A percentile compares a stretch with the other conserved stretches of the same genome.
These are phyloP conservation scores for Harpalus rufipes DNA, from an alignment of 2,888 invertebrate genomes.

Conservation along the genomic window DNA sequence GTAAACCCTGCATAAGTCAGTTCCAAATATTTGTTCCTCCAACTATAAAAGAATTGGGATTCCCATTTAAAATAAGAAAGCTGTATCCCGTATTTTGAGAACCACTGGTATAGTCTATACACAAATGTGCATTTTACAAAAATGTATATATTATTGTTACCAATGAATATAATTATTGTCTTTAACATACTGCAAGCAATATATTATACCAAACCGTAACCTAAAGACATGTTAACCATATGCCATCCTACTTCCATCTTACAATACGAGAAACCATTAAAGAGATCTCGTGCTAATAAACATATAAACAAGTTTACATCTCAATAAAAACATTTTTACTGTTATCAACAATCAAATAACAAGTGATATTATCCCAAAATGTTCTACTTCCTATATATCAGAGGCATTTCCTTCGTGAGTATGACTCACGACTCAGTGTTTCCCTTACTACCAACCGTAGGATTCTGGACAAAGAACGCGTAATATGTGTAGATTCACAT, in stretches of 20 bases:
- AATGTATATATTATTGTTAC: too few relatives aligned
- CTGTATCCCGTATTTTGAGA: too few relatives aligned
- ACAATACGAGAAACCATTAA: too few relatives aligned
- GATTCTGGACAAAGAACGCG: slow-evolving; percentile 48
- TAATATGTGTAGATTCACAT: slow-evolving; percentile 40
- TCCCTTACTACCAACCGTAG: slow-evolving; percentile 13
- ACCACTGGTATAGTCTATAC: too few relatives aligned
- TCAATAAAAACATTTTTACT: slow-evolving; percentile 18
- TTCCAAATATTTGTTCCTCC: too few relatives aligned
- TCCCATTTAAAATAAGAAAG: too few relatives aligned
- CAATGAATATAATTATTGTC: too few relatives aligned
- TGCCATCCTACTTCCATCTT: slow-evolving; percentile 1
- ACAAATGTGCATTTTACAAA: too few relatives aligned
- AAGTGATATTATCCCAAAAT: slow-evolving; percentile 12
- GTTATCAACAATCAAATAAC: slow-evolving; percentile 17
- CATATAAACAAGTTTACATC: slow-evolving; percentile 29
- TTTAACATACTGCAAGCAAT: background rate
- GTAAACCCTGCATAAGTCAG: too few relatives aligned
- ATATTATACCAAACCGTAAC: background rate
- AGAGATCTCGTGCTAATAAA: slow-evolving; percentile 4
- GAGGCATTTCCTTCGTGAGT: slow-evolving; percentile 33
- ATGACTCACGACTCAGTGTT: background rate
- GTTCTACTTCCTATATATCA: slow-evolving; percentile 36
- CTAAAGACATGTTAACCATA: background rate
- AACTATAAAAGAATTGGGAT: too few relatives aligned